Evolutionary conservation across 2,797 vertebrate species (phyloP).

Genomic region (Malurus leucopterus): DNA sequence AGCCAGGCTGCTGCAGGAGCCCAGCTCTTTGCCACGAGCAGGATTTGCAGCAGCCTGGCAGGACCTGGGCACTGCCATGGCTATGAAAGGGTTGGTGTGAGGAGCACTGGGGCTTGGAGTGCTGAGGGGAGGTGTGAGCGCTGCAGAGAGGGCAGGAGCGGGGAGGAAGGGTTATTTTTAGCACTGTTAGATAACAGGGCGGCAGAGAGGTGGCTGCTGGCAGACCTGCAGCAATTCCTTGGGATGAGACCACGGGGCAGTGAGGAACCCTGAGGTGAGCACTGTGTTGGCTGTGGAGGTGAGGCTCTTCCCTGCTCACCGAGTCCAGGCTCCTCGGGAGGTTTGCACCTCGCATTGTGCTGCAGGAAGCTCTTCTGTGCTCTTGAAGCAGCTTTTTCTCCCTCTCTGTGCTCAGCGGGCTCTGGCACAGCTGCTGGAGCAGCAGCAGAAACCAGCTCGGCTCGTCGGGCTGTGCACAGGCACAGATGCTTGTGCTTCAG

Average conservation of each 20-base stretch:
- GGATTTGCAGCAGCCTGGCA: neutral
- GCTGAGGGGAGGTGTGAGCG: fast-evolving
- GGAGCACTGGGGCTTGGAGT: fast-evolving
- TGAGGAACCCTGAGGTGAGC: fast-evolving
- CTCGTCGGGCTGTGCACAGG: neutral
- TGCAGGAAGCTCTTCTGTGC: neutral
- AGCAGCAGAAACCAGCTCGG: neutral
- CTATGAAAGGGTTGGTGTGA: neutral
- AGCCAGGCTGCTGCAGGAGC: neutral
- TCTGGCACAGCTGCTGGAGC: neutral
- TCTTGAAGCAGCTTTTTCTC: neutral
- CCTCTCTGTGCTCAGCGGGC: neutral
- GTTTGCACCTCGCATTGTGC: neutral
- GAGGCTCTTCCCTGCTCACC: neutral
- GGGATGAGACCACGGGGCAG: neutral
- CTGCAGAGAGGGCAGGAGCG: neutral
- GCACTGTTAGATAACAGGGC: neutral
- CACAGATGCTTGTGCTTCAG: neutral
- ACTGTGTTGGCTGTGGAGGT: fast-evolving
- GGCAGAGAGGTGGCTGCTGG: neutral
- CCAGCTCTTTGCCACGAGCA: neutral
- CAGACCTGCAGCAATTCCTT: neutral
- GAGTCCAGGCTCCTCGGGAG: neutral
- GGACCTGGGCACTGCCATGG: neutral
- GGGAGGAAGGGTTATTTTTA: neutral